These are phyloP conservation scores for Hirundichthys speculiger DNA, from an alignment of 2,113 vertebrate genomes.

Conservation along the genomic window DNA sequence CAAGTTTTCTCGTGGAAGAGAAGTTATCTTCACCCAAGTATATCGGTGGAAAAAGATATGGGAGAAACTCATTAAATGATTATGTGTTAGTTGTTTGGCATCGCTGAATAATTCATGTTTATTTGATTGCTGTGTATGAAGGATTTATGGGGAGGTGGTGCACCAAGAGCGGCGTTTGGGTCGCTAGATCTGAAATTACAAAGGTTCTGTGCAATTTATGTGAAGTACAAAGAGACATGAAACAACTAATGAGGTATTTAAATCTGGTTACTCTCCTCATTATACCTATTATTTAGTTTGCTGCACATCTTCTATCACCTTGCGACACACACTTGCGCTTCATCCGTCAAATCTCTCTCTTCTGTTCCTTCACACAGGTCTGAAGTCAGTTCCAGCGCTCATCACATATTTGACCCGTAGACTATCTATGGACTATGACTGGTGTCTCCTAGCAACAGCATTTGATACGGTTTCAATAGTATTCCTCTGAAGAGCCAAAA, in stretches of 20 bases:
- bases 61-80: constrained; percentile 71
- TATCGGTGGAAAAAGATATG: constrained; percentile 44
- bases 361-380: constrained; percentile 25
- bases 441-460: constrained; percentile 72
- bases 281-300: not conserved
- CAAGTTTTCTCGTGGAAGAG: constrained; percentile 25
- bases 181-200: constrained; percentile 48
- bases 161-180: constrained; percentile 50
- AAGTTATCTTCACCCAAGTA: constrained; percentile 45
- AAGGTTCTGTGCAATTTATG: constrained; percentile 20
- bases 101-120: constrained; percentile 72
- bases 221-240: constrained; percentile 22
- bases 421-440: constrained; percentile 38
- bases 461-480: constrained; percentile 46
- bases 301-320: not conserved
- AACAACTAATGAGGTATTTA: constrained; percentile 13
- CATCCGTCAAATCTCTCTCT: not conserved
- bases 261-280: constrained; percentile 26
- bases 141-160: constrained; percentile 57
- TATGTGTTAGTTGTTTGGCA: constrained; percentile 64
- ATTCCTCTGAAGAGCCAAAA: constrained; percentile 59
- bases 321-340: constrained; percentile 9
- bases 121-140: constrained; percentile 62
- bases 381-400: constrained; percentile 44
- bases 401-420: constrained; percentile 32